These are phyloP conservation scores for Amblyornis subalaris DNA, from an alignment of 2,113 vertebrate genomes.

Conservation along the genomic window DNA sequence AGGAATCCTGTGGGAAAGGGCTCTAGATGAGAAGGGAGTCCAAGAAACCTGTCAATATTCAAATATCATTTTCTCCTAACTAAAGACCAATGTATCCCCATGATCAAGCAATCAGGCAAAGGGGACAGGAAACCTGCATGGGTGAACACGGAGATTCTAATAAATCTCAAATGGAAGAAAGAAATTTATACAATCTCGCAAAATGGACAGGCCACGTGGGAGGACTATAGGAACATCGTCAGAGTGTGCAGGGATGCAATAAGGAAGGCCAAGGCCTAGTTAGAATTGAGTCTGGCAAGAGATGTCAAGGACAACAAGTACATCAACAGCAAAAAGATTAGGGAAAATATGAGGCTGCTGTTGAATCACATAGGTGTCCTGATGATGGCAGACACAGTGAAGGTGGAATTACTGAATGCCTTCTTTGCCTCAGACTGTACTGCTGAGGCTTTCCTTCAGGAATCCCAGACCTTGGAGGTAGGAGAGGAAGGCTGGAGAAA, in stretches of 20 bases:
- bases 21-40: background rate
- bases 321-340: background rate
- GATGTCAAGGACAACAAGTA: background rate
- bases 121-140: background rate
- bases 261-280: background rate
- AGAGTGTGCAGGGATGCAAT: background rate
- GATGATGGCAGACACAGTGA: background rate
- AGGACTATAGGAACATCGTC: background rate
- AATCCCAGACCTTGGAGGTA: background rate
- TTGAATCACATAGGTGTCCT: background rate
- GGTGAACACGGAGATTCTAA: background rate
- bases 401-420: background rate
- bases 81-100: background rate
- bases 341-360: background rate
- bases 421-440: background rate
- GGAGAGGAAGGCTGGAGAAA: background rate
- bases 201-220: accelerated
- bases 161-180: background rate
- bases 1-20: background rate
- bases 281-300: background rate
- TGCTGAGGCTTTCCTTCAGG: background rate
- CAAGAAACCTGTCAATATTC: background rate
- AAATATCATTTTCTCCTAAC: background rate
- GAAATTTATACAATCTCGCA: background rate
- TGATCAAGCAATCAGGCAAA: background rate